A percentile compares a stretch with the other conserved stretches of the same genome.
These are phyloP conservation scores for Parazoanthus atlanticus DNA, from an alignment of 92 coral and sea anemone species.

Conservation along the genomic window DNA sequence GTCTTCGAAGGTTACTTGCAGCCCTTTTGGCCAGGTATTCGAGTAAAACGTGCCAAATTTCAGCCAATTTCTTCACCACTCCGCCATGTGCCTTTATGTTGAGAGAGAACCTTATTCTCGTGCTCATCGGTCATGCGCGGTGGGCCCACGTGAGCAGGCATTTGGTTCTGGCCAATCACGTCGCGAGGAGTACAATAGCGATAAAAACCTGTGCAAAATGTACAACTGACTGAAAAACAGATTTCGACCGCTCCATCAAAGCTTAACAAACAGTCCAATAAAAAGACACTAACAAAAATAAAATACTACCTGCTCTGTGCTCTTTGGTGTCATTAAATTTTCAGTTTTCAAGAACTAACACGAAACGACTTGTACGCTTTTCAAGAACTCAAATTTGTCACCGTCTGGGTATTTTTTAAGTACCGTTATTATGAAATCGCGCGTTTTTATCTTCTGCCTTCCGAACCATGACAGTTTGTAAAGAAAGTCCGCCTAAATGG, in stretches of 20 bases:
- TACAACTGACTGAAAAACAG: constrained; percentile 27
- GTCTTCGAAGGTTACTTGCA: constrained; percentile 94
- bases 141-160: constrained; percentile 38
- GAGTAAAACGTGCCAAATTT: constrained; percentile 65
- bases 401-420: no score
- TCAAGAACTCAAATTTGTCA: not conserved
- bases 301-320: constrained; percentile 31
- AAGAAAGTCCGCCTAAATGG: not conserved
- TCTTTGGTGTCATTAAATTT: not conserved
- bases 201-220: constrained; percentile 42
- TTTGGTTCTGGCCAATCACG: constrained; percentile 24
- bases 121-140: constrained; percentile 32
- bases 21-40: constrained; percentile 66
- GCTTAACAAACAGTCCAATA: constrained; percentile 41
- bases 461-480: not conserved
- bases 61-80: constrained; percentile 79
- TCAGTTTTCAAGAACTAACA: not conserved
- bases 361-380: not conserved
- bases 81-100: constrained; percentile 93
- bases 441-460: not conserved
- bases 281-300: constrained; percentile 18
- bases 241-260: constrained; percentile 10
- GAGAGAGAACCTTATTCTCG: constrained; percentile 60
- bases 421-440: not conserved
- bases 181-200: constrained; percentile 21